Base-by-base conservation (phyloP, 2,797 vertebrate genomes). In the Decapterus maruadsi region DNA sequence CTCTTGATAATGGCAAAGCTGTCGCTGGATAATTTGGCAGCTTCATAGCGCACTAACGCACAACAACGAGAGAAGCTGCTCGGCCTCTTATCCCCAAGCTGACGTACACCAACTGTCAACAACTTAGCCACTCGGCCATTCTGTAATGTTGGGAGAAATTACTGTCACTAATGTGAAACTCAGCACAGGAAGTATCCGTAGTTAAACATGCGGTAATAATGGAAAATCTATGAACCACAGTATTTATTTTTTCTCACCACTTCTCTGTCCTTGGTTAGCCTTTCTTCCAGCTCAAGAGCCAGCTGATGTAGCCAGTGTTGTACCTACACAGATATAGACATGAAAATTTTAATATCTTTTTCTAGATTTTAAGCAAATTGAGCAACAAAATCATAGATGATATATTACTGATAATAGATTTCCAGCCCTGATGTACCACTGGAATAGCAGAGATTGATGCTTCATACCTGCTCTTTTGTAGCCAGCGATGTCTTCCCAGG, bases 241-340 rank as follows among this genome's bases (percentile, higher is more conserved):
- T 36, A 8, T 36, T 45, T 43, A 61, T 1, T 10, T 36, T 45
- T 16, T 68, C 91, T 96, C 91, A 99, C 98, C 94, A 90, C 95
- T 66, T 95, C 96, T 91, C 86, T 95, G 90, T 99, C 98, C 78
- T 99, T 98, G 65, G 78, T 95, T 74, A 99, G 92, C 77, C 98
- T 95, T 78, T 98, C 97, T 83, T 98, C 97, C 87, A 99, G 90
- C 90, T 99, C 98, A 51, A 97, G 95, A n/a, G 97, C 95, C 90
- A 99, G 84, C 45, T 99, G 98, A 86, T 97, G 86, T 40, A 99
- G 96, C 98, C 98, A 99, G 85, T 97, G 91, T 38, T 97, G 96
- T 16, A 99, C 96, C 98, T 99, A 59, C 20, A 73, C 20, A 75
- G n/a, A 76, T 29, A 9, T 48, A 31, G n/a, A 74, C 16, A 57